Percentiles rank a stretch among this genome's conserved stretches.
Evolutionary conservation across 2,888 invertebrate species (phyloP).

Genomic region (Trichopoda pennipes): DNA sequence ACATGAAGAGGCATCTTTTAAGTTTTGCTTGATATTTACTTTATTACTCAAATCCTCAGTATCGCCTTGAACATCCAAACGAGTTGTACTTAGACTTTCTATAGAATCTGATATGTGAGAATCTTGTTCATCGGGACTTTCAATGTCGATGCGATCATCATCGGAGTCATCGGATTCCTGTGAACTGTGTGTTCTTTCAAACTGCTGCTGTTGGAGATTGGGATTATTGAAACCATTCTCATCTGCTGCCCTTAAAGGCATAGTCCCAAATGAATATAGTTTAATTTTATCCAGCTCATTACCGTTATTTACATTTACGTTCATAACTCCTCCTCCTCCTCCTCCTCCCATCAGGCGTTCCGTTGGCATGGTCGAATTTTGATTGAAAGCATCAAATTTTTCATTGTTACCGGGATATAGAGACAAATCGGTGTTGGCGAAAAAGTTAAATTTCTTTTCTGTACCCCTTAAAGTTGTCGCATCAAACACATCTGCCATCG

Average conservation of each 20-base stretch:
- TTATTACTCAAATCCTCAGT: slow-evolving; percentile 59
- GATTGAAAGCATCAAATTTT: slow-evolving; percentile 77
- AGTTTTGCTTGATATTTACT: slow-evolving; percentile 41
- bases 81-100: slow-evolving; percentile 77
- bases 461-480: slow-evolving; percentile 73
- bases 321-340: slow-evolving; percentile 8
- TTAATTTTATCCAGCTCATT: slow-evolving; percentile 65
- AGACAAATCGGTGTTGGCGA: slow-evolving; percentile 76
- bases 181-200: slow-evolving; percentile 71
- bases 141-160: slow-evolving; percentile 80
- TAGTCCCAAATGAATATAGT: slow-evolving; percentile 52
- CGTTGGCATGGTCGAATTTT: slow-evolving; percentile 40
- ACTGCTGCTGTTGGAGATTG: slow-evolving; percentile 43
- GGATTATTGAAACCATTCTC: slow-evolving; percentile 51
- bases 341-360: slow-evolving; percentile 5
- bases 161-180: slow-evolving; percentile 77
- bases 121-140: slow-evolving; percentile 79
- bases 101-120: slow-evolving; percentile 80
- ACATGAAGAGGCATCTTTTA: slow-evolving; percentile 73
- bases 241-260: slow-evolving; percentile 58
- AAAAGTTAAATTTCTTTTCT: slow-evolving; percentile 79
- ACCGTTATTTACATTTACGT: slow-evolving; percentile 26
- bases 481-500: slow-evolving; percentile 77
- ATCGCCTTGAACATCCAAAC: slow-evolving; percentile 73
- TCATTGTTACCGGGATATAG: slow-evolving; percentile 74